Percentiles rank a stretch among this genome's conserved stretches.
Conservation (phyloP, 2,113 vertebrate genomes). For the Heptranchias perlo region DNA sequence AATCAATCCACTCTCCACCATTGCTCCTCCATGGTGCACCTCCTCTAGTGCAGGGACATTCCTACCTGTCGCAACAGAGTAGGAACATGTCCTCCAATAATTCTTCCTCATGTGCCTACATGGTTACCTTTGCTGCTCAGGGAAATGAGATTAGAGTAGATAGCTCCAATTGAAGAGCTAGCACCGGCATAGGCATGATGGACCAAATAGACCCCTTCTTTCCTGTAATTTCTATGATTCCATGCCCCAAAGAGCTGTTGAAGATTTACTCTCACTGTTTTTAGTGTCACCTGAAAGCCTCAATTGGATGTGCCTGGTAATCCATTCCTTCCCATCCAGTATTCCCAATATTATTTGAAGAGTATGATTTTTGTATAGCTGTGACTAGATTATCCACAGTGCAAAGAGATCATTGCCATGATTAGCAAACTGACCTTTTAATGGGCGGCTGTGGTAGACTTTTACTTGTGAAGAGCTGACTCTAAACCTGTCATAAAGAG, state of each 20-base stretch:
- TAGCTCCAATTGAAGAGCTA: neutral
- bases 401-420: too few species aligned
- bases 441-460: neutral
- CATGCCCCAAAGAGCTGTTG: neutral
- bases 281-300: neutral
- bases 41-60: neutral
- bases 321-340: neutral
- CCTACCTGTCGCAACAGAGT: too few species aligned
- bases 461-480: conserved; percentile 25
- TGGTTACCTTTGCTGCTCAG: too few species aligned
- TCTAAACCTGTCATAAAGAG: conserved; percentile 35
- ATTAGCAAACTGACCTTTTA: neutral
- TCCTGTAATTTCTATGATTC: neutral
- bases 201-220: neutral
- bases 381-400: too few species aligned
- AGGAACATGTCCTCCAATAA: too few species aligned
- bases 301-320: neutral
- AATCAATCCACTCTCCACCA: neutral
- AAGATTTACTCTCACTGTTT: neutral
- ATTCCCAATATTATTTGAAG: neutral
- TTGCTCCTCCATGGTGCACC: neutral
- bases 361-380: neutral
- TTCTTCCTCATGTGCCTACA: too few species aligned
- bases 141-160: neutral
- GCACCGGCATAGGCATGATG: neutral